Evolutionary conservation across 1,140 invertebrate genomes (phyloP), one percentile per base, ranked within the genome.

Genomic region (Drosophila sechellia): DNA sequence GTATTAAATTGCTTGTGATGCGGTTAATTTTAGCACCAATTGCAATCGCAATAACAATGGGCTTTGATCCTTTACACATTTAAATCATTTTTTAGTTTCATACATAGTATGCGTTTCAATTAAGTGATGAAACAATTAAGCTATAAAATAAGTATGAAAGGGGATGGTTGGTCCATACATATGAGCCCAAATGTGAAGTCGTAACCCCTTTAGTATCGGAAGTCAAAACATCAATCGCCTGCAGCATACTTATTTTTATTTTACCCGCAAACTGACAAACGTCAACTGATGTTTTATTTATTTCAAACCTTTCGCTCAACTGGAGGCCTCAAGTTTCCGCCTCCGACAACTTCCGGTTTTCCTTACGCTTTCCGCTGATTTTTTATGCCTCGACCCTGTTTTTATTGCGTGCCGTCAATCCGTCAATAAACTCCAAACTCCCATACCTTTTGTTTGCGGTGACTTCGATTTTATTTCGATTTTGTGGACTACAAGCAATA

Each of bases 401-500:
- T 78, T 80, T 77, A 85, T 85, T 85, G 72, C 70, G 70, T 79
- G 76, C 61, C 69, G 59, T 79, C 68, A 63, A 74, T 74, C 72
- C 76, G 56, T 74, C 63, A 76, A 70, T 77, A 69, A 70, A 70
- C 66, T 57, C 34, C 50, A 50, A 45, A 31, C 6, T 10, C 42
- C 37, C 40, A 42, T 58, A 52, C 46, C 56, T 66, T 63, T 69
- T 57, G 64, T 69, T 48, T 66, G 65, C 34, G 64, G 42, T 57
- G 50, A 45, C 43, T 69, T 69, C 64, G 63, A 70, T 70, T 56
- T 46, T 69, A 54, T 48, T 78, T 78, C 53, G 54, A 63, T 74
- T 56, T 57, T 37, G 53, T 17, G 20, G 42, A 48, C 31, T 31
- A 31, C 31, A 10, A 56, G 60, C 68, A 55, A 72, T 58, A 25